Conservation (phyloP, 2,113 vertebrate species). For the Proterorhinus semilunaris region DNA sequence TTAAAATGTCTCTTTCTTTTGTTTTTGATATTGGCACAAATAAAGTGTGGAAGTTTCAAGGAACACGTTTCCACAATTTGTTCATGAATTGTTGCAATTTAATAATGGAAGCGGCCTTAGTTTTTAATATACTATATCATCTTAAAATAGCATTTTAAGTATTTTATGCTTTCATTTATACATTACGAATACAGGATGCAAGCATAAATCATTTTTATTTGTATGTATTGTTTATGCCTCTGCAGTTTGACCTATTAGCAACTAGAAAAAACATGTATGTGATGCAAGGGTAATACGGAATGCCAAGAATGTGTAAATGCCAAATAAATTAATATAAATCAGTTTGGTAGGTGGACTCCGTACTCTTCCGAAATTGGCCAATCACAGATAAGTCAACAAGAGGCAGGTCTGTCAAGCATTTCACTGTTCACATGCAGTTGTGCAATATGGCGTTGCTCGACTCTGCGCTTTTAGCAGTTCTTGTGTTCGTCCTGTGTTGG, state of each 20-base stretch:
- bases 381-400: not conserved
- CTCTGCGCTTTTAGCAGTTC: slow-evolving; percentile 16
- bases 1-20: too few relatives aligned
- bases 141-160: too few relatives aligned
- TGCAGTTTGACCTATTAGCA: not conserved
- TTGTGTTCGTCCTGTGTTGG: slow-evolving; percentile 34
- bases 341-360: not conserved
- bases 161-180: too few relatives aligned
- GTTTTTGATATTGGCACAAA: too few relatives aligned
- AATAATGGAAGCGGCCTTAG: too few relatives aligned
- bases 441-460: slow-evolving; percentile 40
- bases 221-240: not conserved
- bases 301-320: not conserved
- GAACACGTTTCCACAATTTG: too few relatives aligned
- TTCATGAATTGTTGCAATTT: too few relatives aligned
- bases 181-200: not conserved
- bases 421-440: not conserved
- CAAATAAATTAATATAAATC: not conserved
- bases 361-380: not conserved
- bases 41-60: too few relatives aligned
- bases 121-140: too few relatives aligned
- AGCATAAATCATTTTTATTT: not conserved
- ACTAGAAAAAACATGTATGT: not conserved
- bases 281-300: not conserved
- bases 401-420: not conserved